Evolutionary conservation across 2,797 vertebrate species (phyloP), one percentile per base, ranked within the genome.

Genomic region (Gambelia wislizenii): DNA sequence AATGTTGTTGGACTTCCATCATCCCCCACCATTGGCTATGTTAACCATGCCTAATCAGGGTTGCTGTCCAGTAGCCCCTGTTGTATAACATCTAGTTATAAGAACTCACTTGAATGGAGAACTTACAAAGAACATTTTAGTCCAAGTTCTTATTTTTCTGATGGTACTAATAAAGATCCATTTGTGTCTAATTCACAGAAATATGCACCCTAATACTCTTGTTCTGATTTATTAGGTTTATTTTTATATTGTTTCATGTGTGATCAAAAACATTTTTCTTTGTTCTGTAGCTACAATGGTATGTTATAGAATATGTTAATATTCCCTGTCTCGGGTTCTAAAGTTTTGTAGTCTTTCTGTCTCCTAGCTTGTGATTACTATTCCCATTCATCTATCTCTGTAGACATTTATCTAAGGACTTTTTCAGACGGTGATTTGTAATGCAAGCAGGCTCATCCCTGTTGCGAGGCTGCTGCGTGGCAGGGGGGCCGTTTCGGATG

Each of bases 261-360:
- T 96, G 97, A 97, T 96, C 94, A 94, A 89, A 87, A 95, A 91
- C 94, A 95, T 97, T 97, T 96, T 88, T 96, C 95, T 97, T 97
- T 83, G 59, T 97, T 95, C 94, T 95, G 91, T 87, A 91, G 83
- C 93, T 91, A 90, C 87, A 91, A 39, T 93, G 94, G 91, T 94
- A 91, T 47, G 82, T 90, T 87, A 91, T 93, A 88, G 52, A 87
- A 83, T 96, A 96, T 96, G 94, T 95, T 97, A 97, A 97, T 96
- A 82, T 85, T 69, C 5, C 52, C 89, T 95, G 13, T 94, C 93
- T 93, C 92, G 90, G 59, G 92, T 95, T 94, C 91, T 92, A 93
- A 94, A 83, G 42, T 96, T 96, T 95, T 96, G 87, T 96, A 97
- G 25, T 96, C 89, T 94, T 96, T 96, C 6, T 0, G 79, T 93